A percentile compares a stretch with the other conserved stretches of the same genome.
Conservation (phyloP, 1,140 invertebrate genomes). For the Plectrocnemia conspersa region DNA sequence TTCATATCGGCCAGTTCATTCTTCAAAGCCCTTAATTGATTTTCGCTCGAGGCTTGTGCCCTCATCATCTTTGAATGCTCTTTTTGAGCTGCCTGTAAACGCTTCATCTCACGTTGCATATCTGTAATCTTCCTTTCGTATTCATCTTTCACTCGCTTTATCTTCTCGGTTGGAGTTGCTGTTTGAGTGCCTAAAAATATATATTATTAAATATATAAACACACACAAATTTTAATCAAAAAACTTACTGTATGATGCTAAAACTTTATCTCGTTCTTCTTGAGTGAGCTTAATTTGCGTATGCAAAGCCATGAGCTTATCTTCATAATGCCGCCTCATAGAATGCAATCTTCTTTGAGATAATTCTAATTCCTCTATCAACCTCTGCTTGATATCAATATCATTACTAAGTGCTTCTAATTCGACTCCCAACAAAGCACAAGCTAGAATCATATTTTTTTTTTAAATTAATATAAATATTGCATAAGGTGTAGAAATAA, state of each 20-base stretch:
- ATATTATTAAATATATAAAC: background rate
- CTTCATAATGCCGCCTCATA: conserved; percentile 89
- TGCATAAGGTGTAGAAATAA: no score
- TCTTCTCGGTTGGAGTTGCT: conserved; percentile 65
- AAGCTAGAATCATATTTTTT: conserved; percentile 30
- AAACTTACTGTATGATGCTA: conserved; percentile 60
- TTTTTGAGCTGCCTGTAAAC: conserved; percentile 82
- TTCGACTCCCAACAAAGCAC: conserved; percentile 56
- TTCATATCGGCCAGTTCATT: conserved; percentile 87
- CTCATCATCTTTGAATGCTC: conserved; percentile 82
- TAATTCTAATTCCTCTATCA: conserved; percentile 90
- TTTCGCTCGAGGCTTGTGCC: conserved; percentile 78
- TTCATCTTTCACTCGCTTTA: conserved; percentile 82
- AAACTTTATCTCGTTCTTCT: conserved; percentile 87
- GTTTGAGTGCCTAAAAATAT: conserved; percentile 40
- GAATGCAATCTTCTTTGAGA: conserved; percentile 78
- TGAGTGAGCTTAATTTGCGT: conserved; percentile 84
- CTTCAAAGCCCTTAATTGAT: conserved; percentile 71
- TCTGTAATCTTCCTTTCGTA: conserved; percentile 81
- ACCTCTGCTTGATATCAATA: conserved; percentile 85
- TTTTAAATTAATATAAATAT: no score
- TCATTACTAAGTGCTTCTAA: conserved; percentile 81
- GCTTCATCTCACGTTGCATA: conserved; percentile 84
- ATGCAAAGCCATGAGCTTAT: conserved; percentile 85
- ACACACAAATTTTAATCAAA: background rate